phyloP scores from a whole-genome alignment of 2,797 vertebrate species.

The Pitangus sulphuratus region DNA sequence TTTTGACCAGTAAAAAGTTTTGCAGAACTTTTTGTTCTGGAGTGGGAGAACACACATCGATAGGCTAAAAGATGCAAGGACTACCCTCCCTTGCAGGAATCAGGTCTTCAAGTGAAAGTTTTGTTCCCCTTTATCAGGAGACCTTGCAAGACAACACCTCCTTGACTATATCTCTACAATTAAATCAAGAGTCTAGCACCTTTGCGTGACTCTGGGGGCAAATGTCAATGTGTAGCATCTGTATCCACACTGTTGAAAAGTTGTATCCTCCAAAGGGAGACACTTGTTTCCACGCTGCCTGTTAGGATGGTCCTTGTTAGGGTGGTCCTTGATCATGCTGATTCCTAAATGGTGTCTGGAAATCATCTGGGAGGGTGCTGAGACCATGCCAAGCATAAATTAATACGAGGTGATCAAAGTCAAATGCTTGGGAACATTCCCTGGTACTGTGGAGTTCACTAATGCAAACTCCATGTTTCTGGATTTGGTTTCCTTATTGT shows the following conservation, averaged over 20 bases:
- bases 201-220: neutral
- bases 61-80: neutral
- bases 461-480: rapidly evolving
- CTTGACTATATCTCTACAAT: neutral
- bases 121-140: neutral
- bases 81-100: neutral
- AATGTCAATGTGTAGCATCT: neutral
- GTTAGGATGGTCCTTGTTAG: neutral
- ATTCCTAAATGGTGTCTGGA: neutral
- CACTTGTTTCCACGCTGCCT: neutral
- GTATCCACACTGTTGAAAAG: neutral
- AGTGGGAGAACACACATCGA: rapidly evolving
- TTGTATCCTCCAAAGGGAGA: neutral
- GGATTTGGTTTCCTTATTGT: neutral
- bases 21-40: neutral
- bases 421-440: neutral
- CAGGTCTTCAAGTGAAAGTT: neutral
- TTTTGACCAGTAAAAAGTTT: neutral
- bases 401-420: neutral
- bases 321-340: neutral
- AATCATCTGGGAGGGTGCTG: neutral
- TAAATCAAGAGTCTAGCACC: neutral
- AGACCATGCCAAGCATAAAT: neutral
- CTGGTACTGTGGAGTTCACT: neutral
- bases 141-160: neutral